These are phyloP conservation scores for Pollimyrus isidori DNA, from an alignment of 2,113 vertebrate genomes.

Conservation along the genomic window DNA sequence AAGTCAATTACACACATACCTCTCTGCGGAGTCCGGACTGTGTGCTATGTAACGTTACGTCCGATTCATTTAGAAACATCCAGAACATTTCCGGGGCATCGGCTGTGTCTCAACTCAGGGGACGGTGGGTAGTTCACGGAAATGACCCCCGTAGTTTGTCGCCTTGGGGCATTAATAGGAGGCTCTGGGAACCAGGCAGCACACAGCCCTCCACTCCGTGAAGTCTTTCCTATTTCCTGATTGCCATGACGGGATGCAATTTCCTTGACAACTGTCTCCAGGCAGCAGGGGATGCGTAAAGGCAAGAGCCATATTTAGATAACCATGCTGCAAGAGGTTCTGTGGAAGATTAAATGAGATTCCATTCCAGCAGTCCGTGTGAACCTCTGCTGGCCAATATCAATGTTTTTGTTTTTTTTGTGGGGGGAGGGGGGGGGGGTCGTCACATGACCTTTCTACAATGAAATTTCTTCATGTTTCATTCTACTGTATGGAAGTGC, in stretches of 20 bases:
- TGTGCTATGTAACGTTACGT: not conserved
- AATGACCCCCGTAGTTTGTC: not conserved
- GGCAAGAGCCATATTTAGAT: not conserved
- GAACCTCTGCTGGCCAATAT: not conserved
- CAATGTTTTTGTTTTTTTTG: not conserved
- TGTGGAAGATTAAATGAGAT: not conserved
- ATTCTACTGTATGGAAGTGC: not conserved
- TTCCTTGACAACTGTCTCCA: conserved; percentile 30
- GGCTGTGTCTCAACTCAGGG: not conserved
- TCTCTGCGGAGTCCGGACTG: not conserved
- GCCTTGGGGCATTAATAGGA: not conserved
- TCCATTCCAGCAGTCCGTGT: not conserved
- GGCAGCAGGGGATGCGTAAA: conserved; percentile 11
- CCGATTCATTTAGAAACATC: not conserved
- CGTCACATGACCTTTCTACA: too few species aligned
- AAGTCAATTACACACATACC: not conserved
- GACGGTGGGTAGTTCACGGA: not conserved
- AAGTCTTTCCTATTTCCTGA: conserved; percentile 13
- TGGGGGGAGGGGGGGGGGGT: not conserved
- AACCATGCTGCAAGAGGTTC: not conserved
- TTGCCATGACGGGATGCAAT: not conserved
- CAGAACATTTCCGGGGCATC: not conserved
- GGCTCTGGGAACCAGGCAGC: not conserved
- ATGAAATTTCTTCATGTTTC: not conserved
- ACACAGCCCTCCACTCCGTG: not conserved